Evolutionary conservation across 2,888 invertebrate genomes (phyloP).

Genomic region (Platycheirus albimanus): DNA sequence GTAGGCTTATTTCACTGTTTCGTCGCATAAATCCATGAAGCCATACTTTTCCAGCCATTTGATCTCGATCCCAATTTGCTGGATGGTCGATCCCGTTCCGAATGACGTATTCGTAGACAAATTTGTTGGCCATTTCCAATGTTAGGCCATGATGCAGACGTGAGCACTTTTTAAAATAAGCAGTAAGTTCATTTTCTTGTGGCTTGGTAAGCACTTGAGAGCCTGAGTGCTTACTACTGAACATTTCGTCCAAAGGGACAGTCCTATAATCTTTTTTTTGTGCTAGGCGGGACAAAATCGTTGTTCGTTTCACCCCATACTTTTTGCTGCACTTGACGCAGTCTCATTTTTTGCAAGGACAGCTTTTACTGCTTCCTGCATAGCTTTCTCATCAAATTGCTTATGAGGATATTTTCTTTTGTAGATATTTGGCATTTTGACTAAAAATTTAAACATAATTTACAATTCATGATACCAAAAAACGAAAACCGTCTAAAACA

Average conservation of each 20-base stretch:
- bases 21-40: conserved; percentile 11
- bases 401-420: conserved; percentile 18
- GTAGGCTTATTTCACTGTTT: conserved; percentile 2
- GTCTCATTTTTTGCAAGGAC: conserved; percentile 31
- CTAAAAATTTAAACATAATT: conserved; percentile 21
- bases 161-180: conserved; percentile 26
- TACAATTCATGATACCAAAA: not conserved
- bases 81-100: conserved; percentile 10
- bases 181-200: conserved; percentile 14
- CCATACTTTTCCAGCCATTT: conserved; percentile 25
- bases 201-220: conserved; percentile 6
- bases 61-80: conserved; percentile 17
- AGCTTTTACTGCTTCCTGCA: conserved; percentile 28
- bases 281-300: conserved; percentile 13
- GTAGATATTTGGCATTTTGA: conserved; percentile 33
- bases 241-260: conserved; percentile 15
- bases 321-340: conserved; percentile 21
- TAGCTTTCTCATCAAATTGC: conserved; percentile 13
- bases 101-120: conserved; percentile 24
- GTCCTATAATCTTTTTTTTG: conserved; percentile 1
- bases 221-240: conserved; percentile 13
- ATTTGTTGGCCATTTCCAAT: conserved; percentile 19
- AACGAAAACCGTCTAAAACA: not conserved
- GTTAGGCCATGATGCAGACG: conserved; percentile 13
- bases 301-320: conserved; percentile 26